Conservation (phyloP, 2,888 invertebrate species). For the Synergus gifuensis region DNA sequence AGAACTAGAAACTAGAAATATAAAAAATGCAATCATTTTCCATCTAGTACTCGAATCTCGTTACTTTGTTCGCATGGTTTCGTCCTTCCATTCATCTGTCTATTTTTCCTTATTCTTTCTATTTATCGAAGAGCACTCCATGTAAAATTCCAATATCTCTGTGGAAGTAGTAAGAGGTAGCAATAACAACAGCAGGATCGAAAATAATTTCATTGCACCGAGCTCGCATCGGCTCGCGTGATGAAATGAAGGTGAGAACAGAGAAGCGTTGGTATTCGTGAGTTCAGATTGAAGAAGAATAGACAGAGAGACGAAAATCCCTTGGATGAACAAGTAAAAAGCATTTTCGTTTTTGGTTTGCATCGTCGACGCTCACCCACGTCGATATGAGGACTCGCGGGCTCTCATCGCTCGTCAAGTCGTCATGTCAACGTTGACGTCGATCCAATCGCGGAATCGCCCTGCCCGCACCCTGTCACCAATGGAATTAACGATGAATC, state of each 20-base stretch:
- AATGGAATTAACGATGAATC: constrained; percentile 67
- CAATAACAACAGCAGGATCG: constrained; percentile 60
- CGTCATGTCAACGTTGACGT: constrained; percentile 67
- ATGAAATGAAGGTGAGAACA: constrained; percentile 31
- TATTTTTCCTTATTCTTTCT: background rate
- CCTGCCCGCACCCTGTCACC: constrained; percentile 51
- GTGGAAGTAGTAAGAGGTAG: constrained; percentile 55
- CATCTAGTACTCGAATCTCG: background rate
- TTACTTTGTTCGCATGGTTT: background rate
- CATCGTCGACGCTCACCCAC: constrained; percentile 57
- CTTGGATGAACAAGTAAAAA: constrained; percentile 47
- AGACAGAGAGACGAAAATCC: constrained; percentile 3
- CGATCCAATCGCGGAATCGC: constrained; percentile 54
- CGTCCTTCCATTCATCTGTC: background rate
- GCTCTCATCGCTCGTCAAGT: constrained; percentile 47
- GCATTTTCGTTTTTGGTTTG: constrained; percentile 60
- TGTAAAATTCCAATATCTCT: constrained; percentile 52
- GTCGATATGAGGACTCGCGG: constrained; percentile 56
- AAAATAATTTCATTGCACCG: constrained; percentile 63
- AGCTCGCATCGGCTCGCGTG: constrained; percentile 47
- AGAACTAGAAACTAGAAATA: no score
- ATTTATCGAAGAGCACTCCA: background rate
- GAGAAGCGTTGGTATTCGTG: background rate
- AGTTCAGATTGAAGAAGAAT: background rate
- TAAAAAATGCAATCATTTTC: no score